Evolutionary conservation across 2,797 vertebrate species (phyloP).

Genomic region (Galagoides demidoff): DNA sequence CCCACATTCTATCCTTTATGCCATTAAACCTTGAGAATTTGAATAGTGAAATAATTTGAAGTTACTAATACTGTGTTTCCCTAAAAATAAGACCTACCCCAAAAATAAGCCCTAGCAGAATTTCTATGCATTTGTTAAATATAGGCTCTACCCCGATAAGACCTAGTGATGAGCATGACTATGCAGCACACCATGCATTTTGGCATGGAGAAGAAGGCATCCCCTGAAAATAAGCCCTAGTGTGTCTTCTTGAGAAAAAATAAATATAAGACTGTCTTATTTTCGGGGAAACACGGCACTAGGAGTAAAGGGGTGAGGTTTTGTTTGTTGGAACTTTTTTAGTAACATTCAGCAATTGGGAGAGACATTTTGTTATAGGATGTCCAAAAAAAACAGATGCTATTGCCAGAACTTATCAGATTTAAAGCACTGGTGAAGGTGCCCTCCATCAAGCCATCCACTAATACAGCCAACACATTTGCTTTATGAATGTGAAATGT

Average conservation of each 20-base stretch:
- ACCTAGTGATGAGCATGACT: too few species aligned
- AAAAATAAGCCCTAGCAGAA: too few species aligned
- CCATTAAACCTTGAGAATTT: not conserved
- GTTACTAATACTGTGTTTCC: not conserved
- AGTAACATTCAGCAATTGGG: not conserved
- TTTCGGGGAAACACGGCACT: too few species aligned
- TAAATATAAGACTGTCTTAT: too few species aligned
- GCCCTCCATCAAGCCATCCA: not conserved
- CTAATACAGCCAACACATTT: not conserved
- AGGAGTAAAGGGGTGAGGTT: not conserved
- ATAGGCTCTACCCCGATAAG: too few species aligned
- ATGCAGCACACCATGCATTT: too few species aligned
- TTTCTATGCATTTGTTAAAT: too few species aligned
- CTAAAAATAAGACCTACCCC: too few species aligned
- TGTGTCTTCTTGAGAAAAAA: too few species aligned
- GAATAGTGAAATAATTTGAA: not conserved
- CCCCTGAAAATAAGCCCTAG: too few species aligned
- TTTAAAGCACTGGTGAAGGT: not conserved
- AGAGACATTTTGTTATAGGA: not conserved
- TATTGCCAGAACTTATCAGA: not conserved
- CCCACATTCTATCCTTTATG: not conserved
- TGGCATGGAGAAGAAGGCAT: too few species aligned
- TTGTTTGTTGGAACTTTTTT: not conserved
- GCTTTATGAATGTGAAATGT: not conserved
- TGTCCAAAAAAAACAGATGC: not conserved